These are phyloP conservation scores for Rhopalosiphum nymphaeae DNA, from an alignment of 2,888 invertebrate genomes.

Conservation along the genomic window DNA sequence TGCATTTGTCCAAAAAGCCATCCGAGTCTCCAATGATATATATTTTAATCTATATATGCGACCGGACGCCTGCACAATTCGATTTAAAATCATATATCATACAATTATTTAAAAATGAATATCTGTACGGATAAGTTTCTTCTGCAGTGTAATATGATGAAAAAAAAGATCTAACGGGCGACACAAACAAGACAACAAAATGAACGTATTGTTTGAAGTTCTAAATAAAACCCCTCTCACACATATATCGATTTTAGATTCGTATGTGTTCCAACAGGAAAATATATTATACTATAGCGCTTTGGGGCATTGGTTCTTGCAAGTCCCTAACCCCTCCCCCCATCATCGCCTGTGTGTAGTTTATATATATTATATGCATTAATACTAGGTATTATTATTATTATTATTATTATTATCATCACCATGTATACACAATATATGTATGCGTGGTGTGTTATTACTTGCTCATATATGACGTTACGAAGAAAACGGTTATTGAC, in stretches of 20 bases:
- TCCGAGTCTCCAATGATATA: neutral
- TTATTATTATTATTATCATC: neutral
- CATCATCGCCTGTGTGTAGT: neutral
- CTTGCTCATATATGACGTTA: neutral
- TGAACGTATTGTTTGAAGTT: neutral
- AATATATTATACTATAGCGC: slow-evolving; percentile 8
- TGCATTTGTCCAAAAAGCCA: neutral
- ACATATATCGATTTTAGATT: slow-evolving; percentile 42
- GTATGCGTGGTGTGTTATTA: neutral
- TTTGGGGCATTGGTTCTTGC: neutral
- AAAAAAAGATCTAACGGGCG: neutral
- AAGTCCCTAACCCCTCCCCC: neutral
- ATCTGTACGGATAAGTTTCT: neutral
- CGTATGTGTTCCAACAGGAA: neutral
- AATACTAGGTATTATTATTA: neutral
- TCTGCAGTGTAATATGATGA: neutral
- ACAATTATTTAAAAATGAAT: too few relatives aligned
- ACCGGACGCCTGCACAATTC: neutral
- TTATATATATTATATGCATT: neutral
- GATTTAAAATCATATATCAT: neutral
- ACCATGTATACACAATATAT: neutral
- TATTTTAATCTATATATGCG: neutral
- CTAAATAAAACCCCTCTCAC: slow-evolving; percentile 20
- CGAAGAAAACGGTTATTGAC: neutral
- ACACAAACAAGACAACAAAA: neutral